phyloP scores from a whole-genome alignment of 2,113 vertebrate genomes.

The Smithornis capensis region DNA sequence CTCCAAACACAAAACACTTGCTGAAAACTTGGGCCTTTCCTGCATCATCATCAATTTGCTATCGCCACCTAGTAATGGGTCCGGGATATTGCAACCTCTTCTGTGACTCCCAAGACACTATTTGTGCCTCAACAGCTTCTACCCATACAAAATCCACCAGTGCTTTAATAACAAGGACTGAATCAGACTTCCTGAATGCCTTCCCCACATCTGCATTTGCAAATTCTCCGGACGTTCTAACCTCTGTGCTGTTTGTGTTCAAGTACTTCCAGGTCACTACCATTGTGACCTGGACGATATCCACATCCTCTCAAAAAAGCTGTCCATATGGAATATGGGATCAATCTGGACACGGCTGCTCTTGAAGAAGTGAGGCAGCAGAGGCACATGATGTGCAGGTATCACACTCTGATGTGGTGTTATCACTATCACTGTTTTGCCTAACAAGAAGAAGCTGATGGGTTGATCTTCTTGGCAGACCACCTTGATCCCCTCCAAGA shows the following conservation, averaged over 20 bases:
- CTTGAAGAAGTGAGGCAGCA: not conserved
- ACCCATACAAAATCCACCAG: not conserved
- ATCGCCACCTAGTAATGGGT: constrained; percentile 18
- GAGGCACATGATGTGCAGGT: rapidly evolving
- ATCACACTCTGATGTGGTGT: no score
- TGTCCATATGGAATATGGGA: rapidly evolving
- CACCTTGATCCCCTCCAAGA: not conserved
- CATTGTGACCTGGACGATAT: not conserved
- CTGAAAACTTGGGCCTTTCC: not conserved
- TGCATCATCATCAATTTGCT: not conserved
- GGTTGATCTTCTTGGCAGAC: not conserved
- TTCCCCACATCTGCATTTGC: not conserved
- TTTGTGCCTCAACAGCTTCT: rapidly evolving
- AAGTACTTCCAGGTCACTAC: not conserved
- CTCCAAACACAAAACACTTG: not conserved
- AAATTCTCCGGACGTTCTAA: not conserved
- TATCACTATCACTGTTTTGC: not conserved
- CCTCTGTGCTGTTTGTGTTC: not conserved
- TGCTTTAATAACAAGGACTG: not conserved
- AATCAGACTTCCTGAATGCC: not conserved
- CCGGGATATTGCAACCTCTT: not conserved
- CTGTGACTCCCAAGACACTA: not conserved
- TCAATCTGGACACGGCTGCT: not conserved
- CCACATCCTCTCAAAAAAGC: not conserved
- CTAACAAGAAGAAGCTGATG: not conserved